A percentile compares a stretch with the other conserved stretches of the same genome.
Evolutionary conservation across 2,888 invertebrate genomes (phyloP).

Genomic region (Chaetoderma sp.): DNA sequence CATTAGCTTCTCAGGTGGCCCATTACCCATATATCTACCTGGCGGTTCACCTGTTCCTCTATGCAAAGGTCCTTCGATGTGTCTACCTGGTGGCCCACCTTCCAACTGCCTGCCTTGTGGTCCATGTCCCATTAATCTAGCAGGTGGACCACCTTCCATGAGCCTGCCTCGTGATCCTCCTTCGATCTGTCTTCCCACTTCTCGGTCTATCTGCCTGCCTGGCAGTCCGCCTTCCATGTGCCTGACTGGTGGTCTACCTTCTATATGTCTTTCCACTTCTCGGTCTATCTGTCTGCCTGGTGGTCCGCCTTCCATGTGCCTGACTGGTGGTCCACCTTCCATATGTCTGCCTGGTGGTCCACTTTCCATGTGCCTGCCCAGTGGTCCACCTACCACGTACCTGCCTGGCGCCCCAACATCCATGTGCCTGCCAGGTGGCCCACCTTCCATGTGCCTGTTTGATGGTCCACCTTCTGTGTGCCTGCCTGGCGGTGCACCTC

Average conservation of each 20-base stretch:
- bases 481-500: no score
- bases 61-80: not conserved
- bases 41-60: not conserved
- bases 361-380: slow-evolving; percentile 10
- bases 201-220: no score
- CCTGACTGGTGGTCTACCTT: not conserved
- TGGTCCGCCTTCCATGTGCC: not conserved
- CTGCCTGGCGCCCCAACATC: slow-evolving; percentile 22
- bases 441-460: not conserved
- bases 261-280: not conserved
- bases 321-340: not conserved
- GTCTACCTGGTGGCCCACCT: no score
- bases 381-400: slow-evolving; percentile 23
- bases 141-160: no score
- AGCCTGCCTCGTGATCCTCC: no score
- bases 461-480: slow-evolving; percentile 7
- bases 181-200: no score
- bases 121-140: no score
- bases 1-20: not conserved
- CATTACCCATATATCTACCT: not conserved
- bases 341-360: not conserved
- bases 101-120: no score
- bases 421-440: not conserved
- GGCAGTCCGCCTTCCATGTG: not conserved
- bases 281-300: not conserved